These are phyloP conservation scores for Andrena praecox DNA, from an alignment of 2,888 invertebrate genomes.

Conservation along the genomic window DNA sequence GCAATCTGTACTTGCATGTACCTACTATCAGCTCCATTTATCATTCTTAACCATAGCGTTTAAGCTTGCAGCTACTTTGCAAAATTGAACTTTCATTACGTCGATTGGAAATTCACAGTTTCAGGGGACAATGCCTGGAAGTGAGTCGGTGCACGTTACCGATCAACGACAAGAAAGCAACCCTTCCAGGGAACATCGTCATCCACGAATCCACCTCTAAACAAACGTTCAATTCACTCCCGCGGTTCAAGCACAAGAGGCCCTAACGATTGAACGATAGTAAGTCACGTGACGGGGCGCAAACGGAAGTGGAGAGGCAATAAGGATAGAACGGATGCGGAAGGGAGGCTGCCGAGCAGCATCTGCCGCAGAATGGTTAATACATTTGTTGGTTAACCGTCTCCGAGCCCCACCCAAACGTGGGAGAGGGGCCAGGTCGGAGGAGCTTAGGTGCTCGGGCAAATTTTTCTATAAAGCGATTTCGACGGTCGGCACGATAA, in stretches of 20 bases:
- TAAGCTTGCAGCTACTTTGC: not conserved
- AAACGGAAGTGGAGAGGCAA: constrained; percentile 36
- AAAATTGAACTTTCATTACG: not conserved
- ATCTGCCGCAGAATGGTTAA: constrained; percentile 74
- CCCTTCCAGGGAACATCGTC: not conserved
- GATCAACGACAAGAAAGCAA: not conserved
- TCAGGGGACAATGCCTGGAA: not conserved
- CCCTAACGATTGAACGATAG: constrained; percentile 70
- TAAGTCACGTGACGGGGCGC: constrained; percentile 68
- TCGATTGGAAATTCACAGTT: not conserved
- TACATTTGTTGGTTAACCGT: constrained; percentile 79
- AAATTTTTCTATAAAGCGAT: constrained; percentile 83
- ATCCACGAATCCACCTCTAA: not conserved
- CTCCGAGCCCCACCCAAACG: constrained; percentile 45
- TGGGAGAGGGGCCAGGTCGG: constrained; percentile 36
- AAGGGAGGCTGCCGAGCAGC: constrained; percentile 43
- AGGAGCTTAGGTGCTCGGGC: constrained; percentile 68
- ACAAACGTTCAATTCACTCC: constrained; percentile 13
- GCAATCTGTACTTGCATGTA: not conserved
- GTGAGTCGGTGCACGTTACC: not conserved
- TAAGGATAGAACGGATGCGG: constrained; percentile 10
- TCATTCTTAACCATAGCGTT: not conserved
- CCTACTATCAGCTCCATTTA: not conserved
- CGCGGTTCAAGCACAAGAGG: constrained; percentile 14
- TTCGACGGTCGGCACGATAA: constrained; percentile 76